These are phyloP conservation scores for Bombus breviceps DNA, from an alignment of 1,140 invertebrate genomes.

Conservation along the genomic window DNA sequence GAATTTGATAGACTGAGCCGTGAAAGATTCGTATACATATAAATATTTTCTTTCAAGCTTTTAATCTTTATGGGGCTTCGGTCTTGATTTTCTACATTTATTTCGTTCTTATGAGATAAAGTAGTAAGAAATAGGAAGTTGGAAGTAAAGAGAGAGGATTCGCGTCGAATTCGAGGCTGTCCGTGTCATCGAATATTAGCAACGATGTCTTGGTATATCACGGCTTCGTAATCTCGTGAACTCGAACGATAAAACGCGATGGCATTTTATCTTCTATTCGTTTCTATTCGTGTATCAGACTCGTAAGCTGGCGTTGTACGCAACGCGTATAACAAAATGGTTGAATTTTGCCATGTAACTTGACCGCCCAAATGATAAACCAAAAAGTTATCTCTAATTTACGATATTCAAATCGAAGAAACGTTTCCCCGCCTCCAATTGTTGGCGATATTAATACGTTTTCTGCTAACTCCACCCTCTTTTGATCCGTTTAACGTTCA, in stretches of 20 bases:
- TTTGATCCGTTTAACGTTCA: background rate
- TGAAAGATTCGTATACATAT: background rate
- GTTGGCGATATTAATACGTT: too few relatives aligned
- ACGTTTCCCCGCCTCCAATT: too few relatives aligned
- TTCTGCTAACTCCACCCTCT: background rate
- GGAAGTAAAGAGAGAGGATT: background rate
- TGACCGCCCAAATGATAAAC: too few relatives aligned
- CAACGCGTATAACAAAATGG: constrained; percentile 49
- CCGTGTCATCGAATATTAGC: constrained; percentile 46
- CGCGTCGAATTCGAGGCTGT: constrained; percentile 12
- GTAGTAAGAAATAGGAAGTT: background rate
- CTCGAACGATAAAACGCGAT: constrained; percentile 56
- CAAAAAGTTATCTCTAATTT: too few relatives aligned
- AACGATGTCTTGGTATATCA: constrained; percentile 52
- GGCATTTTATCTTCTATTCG: constrained; percentile 33
- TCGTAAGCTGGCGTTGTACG: constrained; percentile 45
- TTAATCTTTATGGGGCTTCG: too few relatives aligned
- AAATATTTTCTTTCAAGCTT: background rate
- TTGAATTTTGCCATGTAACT: too few relatives aligned
- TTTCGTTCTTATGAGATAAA: background rate
- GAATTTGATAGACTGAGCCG: background rate
- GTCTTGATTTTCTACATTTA: background rate
- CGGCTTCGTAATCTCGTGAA: constrained; percentile 53
- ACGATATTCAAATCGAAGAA: too few relatives aligned
- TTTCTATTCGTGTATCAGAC: constrained; percentile 2